Conservation (phyloP, 2,888 invertebrate species). For the Trachelus iudaicus region DNA sequence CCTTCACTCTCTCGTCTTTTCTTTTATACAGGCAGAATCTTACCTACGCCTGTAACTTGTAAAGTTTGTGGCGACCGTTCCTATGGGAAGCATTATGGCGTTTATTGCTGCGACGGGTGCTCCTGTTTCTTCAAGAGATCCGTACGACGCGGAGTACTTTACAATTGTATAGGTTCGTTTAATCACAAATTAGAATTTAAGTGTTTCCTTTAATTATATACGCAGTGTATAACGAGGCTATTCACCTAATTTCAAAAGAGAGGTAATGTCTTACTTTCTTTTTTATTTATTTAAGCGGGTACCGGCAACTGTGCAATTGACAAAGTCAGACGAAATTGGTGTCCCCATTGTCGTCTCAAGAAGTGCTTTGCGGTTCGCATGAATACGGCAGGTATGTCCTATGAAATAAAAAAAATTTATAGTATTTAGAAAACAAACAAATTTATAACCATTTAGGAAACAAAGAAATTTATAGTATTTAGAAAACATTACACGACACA, state of each 20-base stretch:
- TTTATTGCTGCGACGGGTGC: constrained; percentile 88
- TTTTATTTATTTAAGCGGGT: constrained; percentile 69
- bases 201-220: too few species aligned
- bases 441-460: too few species aligned
- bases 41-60: constrained; percentile 77
- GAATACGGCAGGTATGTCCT: constrained; percentile 76
- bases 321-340: constrained; percentile 88
- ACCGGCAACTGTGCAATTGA: constrained; percentile 81
- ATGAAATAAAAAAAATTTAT: not conserved
- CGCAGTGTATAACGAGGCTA: too few species aligned
- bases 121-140: constrained; percentile 91
- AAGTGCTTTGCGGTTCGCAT: constrained; percentile 82
- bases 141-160: constrained; percentile 77
- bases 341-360: constrained; percentile 83
- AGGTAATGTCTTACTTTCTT: not conserved
- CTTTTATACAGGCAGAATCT: constrained; percentile 67
- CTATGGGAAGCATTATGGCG: constrained; percentile 87
- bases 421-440: not conserved
- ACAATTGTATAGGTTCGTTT: constrained; percentile 78
- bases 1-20: fast-evolving
- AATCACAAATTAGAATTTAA: too few species aligned
- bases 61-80: constrained; percentile 86
- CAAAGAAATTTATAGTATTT: not conserved
- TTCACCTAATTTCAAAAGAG: too few species aligned
- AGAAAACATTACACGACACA: not conserved